These are phyloP conservation scores for Micoletzkya japonica DNA, from an alignment of 2,888 invertebrate species.

Conservation along the genomic window DNA sequence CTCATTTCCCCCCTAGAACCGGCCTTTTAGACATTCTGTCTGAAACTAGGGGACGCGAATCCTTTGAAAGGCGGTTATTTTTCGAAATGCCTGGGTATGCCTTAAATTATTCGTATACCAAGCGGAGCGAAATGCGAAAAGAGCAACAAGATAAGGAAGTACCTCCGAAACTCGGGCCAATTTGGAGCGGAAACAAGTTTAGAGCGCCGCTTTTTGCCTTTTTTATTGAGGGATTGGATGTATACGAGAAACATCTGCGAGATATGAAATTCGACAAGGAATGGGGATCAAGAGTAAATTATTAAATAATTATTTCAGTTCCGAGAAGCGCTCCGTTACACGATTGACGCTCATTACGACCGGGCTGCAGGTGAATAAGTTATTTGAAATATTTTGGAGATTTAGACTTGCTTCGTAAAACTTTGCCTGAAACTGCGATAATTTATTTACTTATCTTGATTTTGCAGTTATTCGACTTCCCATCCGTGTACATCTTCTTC, in stretches of 20 bases:
- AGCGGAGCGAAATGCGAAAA: neutral
- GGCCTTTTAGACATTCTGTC: no score
- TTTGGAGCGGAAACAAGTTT: neutral
- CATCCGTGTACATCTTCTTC: slow-evolving; percentile 13
- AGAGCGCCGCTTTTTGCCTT: neutral
- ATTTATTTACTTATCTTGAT: no score
- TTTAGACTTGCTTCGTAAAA: no score
- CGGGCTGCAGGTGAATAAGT: slow-evolving; percentile 34
- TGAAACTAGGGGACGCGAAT: no score
- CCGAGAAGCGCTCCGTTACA: slow-evolving; percentile 59
- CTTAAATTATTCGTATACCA: neutral
- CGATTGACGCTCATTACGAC: slow-evolving; percentile 61
- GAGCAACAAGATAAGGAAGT: neutral
- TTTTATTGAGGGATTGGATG: no score
- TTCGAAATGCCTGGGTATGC: no score
- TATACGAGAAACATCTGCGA: no score
- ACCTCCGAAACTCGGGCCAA: neutral
- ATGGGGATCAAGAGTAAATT: neutral
- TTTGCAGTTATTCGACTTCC: slow-evolving; percentile 14
- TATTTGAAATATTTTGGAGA: no score
- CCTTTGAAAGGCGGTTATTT: no score
- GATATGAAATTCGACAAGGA: no score
- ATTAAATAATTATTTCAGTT: slow-evolving; percentile 32
- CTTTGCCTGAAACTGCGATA: slow-evolving; percentile 5
- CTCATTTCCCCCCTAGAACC: no score